phyloP scores from a whole-genome alignment of 2,113 vertebrate genomes.

The Lates calcarifer region DNA sequence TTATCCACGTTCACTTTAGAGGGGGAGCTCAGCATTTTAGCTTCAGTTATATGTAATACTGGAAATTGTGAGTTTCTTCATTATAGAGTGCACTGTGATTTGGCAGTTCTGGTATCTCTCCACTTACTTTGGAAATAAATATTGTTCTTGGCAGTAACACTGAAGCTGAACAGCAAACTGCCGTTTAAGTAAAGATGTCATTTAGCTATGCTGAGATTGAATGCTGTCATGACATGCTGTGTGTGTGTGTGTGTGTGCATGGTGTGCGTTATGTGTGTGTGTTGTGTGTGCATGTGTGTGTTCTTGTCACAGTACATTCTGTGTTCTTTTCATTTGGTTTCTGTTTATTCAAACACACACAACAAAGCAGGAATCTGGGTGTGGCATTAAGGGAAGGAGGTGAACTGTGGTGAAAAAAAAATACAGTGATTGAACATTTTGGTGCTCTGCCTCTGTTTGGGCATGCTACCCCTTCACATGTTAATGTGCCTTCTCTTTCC shows the following conservation, averaged over 20 bases:
- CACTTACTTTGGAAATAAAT: background rate
- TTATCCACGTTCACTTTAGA: conserved; percentile 14
- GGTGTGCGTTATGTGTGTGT: background rate
- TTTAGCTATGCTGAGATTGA: conserved; percentile 15
- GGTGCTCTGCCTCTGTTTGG: background rate
- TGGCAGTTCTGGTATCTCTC: background rate
- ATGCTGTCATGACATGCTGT: conserved; percentile 6
- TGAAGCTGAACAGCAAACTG: background rate
- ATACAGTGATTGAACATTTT: background rate
- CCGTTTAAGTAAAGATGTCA: background rate
- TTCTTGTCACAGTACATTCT: background rate
- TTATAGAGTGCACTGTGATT: background rate
- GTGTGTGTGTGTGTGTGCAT: background rate
- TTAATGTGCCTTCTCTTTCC: background rate
- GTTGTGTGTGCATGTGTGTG: conserved; percentile 17
- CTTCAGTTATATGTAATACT: background rate
- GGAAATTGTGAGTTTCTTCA: background rate
- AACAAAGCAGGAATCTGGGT: conserved; percentile 35
- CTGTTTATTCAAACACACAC: conserved; percentile 13
- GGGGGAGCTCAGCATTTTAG: background rate
- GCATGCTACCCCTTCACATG: background rate
- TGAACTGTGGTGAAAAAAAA: background rate
- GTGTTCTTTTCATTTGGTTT: background rate
- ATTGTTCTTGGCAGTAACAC: background rate
- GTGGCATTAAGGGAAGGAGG: conserved; percentile 3